Percentiles rank a stretch among this genome's conserved stretches.
Conservation (phyloP, 2,888 invertebrate genomes). For the Tineola bisselliella region DNA sequence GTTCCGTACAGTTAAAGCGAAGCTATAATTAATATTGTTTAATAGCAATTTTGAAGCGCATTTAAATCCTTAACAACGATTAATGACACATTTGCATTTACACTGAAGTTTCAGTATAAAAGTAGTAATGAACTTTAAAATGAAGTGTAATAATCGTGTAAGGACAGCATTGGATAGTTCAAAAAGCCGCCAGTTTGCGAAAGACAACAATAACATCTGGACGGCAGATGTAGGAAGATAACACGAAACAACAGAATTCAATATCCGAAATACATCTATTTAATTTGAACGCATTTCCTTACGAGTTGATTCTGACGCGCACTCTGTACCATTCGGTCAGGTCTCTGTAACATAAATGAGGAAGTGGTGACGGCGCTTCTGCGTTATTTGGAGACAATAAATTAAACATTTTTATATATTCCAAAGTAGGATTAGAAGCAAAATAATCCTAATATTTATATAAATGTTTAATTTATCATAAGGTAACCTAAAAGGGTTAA, state of each 20-base stretch:
- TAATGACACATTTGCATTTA: too few species aligned
- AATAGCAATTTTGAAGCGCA: background rate
- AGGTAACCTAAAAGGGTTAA: background rate
- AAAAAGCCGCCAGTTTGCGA: conserved; percentile 55
- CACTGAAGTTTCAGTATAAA: too few species aligned
- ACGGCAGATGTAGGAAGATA: conserved; percentile 61
- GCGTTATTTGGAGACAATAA: background rate
- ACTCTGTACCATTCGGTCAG: conserved; percentile 85
- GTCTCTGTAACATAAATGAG: conserved; percentile 69
- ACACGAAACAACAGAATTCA: conserved; percentile 61
- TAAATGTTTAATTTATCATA: background rate
- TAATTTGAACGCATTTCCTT: conserved; percentile 67
- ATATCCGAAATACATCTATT: conserved; percentile 59
- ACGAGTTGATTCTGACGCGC: conserved; percentile 87
- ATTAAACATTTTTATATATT: background rate
- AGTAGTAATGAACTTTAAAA: too few species aligned
- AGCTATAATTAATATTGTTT: background rate
- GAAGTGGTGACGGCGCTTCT: conserved; percentile 49
- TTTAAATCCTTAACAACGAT: too few species aligned
- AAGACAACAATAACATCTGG: conserved; percentile 54
- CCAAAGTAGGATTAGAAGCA: background rate
- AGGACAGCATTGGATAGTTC: background rate
- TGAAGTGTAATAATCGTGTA: background rate
- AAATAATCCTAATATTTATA: background rate
- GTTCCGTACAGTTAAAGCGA: background rate